These are phyloP conservation scores for Notolepis coatsorum DNA, from an alignment of 2,797 vertebrate species.

Conservation along the genomic window DNA sequence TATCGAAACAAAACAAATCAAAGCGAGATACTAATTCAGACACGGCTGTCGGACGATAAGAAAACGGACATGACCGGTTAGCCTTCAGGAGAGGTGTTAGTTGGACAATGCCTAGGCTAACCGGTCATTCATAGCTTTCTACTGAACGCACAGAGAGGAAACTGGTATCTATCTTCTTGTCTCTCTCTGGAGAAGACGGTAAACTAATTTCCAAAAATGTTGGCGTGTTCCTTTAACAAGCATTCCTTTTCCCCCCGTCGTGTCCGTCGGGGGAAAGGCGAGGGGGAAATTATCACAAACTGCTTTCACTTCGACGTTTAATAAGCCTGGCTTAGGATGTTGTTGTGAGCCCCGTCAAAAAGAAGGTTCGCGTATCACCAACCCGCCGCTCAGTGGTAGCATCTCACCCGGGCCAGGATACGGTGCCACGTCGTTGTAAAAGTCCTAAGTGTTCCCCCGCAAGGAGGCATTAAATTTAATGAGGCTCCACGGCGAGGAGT, in stretches of 20 bases:
- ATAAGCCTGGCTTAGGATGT: constrained; percentile 47
- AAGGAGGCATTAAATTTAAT: constrained; percentile 67
- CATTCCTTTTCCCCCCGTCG: constrained; percentile 54
- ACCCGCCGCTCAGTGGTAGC: constrained; percentile 37
- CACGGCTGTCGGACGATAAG: constrained; percentile 27
- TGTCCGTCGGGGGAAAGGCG: constrained; percentile 54
- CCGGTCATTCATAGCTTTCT: too few species aligned
- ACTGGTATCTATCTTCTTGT: too few species aligned
- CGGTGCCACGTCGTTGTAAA: constrained; percentile 49
- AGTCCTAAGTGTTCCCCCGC: constrained; percentile 42
- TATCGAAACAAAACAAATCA: constrained; percentile 2
- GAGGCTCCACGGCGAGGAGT: constrained; percentile 25
- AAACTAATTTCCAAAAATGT: too few species aligned
- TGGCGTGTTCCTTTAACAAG: too few species aligned
- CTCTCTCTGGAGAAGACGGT: too few species aligned
- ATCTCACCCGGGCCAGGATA: constrained; percentile 47
- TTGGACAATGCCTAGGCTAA: too few species aligned
- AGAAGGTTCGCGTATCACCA: constrained; percentile 27
- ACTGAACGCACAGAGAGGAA: constrained; percentile 31
- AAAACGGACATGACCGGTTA: too few species aligned
- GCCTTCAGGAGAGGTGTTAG: constrained; percentile 20
- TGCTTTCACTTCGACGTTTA: constrained; percentile 64
- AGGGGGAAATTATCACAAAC: constrained; percentile 72
- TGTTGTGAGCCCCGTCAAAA: constrained; percentile 44
- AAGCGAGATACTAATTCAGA: constrained; percentile 5